Conservation (phyloP, 2,797 vertebrate species). For the Eurystomus glaucurus region DNA sequence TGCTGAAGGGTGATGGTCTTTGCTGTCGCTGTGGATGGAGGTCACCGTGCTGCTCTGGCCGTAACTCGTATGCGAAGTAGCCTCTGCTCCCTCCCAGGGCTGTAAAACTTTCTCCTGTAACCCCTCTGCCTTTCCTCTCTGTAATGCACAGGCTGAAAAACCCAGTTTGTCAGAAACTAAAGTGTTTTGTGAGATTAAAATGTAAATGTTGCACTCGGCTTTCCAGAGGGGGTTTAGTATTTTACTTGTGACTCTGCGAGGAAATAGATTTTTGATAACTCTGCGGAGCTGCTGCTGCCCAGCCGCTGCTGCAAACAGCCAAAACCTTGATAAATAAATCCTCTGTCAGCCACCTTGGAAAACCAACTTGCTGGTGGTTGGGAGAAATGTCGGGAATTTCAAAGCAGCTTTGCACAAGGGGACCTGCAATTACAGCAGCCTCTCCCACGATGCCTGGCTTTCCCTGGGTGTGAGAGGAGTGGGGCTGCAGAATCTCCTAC, state of each 20-base stretch:
- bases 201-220: conserved; percentile 76
- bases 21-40: fast-evolving
- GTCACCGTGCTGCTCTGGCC: fast-evolving
- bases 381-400: conserved; percentile 42
- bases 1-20: not conserved
- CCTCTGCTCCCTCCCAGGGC: not conserved
- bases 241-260: conserved; percentile 55
- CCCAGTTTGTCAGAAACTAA: conserved; percentile 59
- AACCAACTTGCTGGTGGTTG: conserved; percentile 34
- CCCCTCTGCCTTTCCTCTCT: not conserved
- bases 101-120: not conserved
- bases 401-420: conserved; percentile 5
- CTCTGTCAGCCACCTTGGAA: conserved; percentile 39
- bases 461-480: not conserved
- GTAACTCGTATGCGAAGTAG: fast-evolving
- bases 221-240: conserved; percentile 60
- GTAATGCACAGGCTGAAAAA: conserved; percentile 14
- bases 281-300: conserved; percentile 42
- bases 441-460: not conserved
- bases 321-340: conserved; percentile 75
- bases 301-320: conserved; percentile 30
- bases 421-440: not conserved
- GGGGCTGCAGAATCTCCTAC: not conserved
- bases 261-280: conserved; percentile 80
- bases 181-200: conserved; percentile 76